These are phyloP conservation scores for Sarotherodon lohbergeri DNA, from an alignment of 2,113 vertebrate species.

Conservation along the genomic window DNA sequence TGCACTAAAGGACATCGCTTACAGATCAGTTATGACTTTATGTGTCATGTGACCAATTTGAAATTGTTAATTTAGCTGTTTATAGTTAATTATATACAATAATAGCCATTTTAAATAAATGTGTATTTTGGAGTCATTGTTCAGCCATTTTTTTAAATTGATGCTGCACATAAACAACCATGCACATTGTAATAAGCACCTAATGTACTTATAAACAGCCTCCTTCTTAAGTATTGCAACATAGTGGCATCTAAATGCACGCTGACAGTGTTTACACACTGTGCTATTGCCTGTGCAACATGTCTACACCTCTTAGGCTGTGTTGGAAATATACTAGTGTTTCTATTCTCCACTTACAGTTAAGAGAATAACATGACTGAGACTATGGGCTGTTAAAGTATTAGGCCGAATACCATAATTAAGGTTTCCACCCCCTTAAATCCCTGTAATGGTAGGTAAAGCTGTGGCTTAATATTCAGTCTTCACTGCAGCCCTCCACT, in stretches of 20 bases:
- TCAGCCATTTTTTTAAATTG: neutral
- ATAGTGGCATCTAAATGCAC: neutral
- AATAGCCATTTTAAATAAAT: neutral
- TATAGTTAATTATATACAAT: neutral
- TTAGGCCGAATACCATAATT: slow-evolving; percentile 54
- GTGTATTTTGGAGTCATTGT: neutral
- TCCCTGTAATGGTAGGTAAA: slow-evolving; percentile 55
- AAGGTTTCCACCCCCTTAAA: slow-evolving; percentile 50
- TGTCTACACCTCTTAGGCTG: neutral
- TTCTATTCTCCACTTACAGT: slow-evolving; percentile 34
- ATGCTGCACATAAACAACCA: neutral
- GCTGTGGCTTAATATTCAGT: slow-evolving; percentile 22
- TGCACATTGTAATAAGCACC: neutral
- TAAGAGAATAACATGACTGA: slow-evolving; percentile 21
- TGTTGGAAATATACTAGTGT: slow-evolving; percentile 18
- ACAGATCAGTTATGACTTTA: neutral
- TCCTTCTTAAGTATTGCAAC: neutral
- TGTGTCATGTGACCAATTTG: neutral
- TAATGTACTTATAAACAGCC: neutral
- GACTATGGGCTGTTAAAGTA: slow-evolving; percentile 39
- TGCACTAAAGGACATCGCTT: neutral
- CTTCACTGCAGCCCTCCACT: slow-evolving; percentile 10
- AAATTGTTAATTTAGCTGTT: neutral
- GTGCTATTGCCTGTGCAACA: neutral
- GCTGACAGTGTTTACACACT: neutral